Base-by-base conservation (phyloP, 2,888 invertebrate species). In the Diaphora mendica region DNA sequence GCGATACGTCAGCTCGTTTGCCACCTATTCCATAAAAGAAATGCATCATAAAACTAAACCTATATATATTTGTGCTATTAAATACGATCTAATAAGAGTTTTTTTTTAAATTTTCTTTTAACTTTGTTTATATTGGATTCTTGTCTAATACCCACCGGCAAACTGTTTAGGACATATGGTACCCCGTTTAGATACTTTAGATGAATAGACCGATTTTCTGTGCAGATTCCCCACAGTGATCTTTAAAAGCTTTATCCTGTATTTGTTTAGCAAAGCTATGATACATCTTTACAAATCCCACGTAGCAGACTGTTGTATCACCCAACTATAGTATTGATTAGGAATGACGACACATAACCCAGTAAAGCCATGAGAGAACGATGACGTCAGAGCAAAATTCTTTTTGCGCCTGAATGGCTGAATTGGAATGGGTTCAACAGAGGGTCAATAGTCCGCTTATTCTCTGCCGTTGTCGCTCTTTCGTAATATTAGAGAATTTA, bases 381-480 rank as follows among this genome's bases (percentile, higher is more conserved):
- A n/a, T 55, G 51, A 55, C 51, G 51, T 55, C 51, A 55, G 51
- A 55, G 11, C 11, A 55, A 55, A 55, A n/a, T n/a, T 55, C 51
- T 55, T 11, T n/a, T 55, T n/a, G 51, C 51, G 51, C 33, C 66
- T 72, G 64, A 48, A 72, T 35, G 74, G 33, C 17, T 78, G 72
- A 72, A 55, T 71, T 55, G 51, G 51, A 55, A n/a, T 55, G 51
- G 23, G 51, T n/a, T 11, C 51, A 55, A 55, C 23, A 23, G n/a
- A 55, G 51, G 51, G n/a, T 55, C n/a, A 55, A 23, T 55, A n/a
- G n/a, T 55, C 51, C n/a, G 51, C n/a, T 55, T n/a, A 23, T 9
- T 55, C 51, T 8, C n/a, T 55, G n/a, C 11, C 51, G 23, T 55
- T 55, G 23, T 55, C n/a, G 9, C 11, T 11, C 23, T 11, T 55